Base-by-base conservation (phyloP, 2,113 vertebrate species). In the Dicerorhinus sumatrensis region DNA sequence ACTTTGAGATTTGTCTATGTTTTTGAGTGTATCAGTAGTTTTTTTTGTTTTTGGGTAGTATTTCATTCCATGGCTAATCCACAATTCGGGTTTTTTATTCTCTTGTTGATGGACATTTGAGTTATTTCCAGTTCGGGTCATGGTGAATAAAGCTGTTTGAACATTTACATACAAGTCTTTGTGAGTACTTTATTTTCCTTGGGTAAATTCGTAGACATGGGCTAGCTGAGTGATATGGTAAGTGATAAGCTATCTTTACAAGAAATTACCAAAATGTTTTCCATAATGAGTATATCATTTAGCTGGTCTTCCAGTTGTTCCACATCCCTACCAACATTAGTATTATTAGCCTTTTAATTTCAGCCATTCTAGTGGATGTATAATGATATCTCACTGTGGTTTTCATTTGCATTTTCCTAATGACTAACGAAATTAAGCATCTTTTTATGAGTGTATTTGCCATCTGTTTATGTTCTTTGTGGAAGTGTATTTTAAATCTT, bases 321-420 rank as follows among this genome's bases (percentile, higher is more conserved):
- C 13, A 4, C 33, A 62, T 54, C 25, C 12, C 73, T 85, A 27
- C n/a, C 54, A 91, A 18, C 75, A 62, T 46, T 48, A 12, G n/a
- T 51, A 51, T 48, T 63, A 51, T 36, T 75, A 23, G 25, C n/a
- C 36, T 87, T 83, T 60, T 87, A 48, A 76, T 77, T 77, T 91
- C 42, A 65, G 46, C 63, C 62, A 72, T 70, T 83, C 20, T 83
- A 60, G 48, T 58, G 13, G 36, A 36, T 63, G 10, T 70, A 27
- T n/a, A 36, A 42, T 72, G 42, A 29, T 72, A 81, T 56, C 62
- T 93, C 46, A 76, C 33, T 79, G 62, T 96, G 72, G 54, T 29
- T 81, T 91, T 72, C 27, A 54, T 89, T 93, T 96, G 46, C 48
- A 81, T 89, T 93, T 93, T 82, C 77, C 62, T 84, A 93, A 84